phyloP scores from a whole-genome alignment of 2,797 vertebrate species.

The Fistularia tabacaria region DNA sequence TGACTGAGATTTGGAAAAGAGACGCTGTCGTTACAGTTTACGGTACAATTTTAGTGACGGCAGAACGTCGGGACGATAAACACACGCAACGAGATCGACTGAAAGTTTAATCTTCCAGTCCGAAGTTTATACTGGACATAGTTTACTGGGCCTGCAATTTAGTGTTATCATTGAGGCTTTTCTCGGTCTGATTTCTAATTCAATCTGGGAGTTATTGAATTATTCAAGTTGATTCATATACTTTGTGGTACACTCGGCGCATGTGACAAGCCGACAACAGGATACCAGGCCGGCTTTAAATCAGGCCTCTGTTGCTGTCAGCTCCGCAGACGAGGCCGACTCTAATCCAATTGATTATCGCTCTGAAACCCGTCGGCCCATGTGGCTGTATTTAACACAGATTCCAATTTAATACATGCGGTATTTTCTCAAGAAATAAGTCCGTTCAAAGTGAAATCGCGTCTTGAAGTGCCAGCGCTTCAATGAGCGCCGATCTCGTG shows the following conservation, averaged over 20 bases:
- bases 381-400: constrained; percentile 50
- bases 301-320: constrained; percentile 29
- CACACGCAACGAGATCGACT: neutral
- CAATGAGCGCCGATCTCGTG: constrained; percentile 10
- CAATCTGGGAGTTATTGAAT: constrained; percentile 43
- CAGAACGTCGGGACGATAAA: too few species aligned
- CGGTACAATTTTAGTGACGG: too few species aligned
- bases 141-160: constrained; percentile 14
- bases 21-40: too few species aligned
- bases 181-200: constrained; percentile 28
- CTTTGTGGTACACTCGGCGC: constrained; percentile 29
- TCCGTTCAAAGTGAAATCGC: constrained; percentile 49
- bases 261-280: constrained; percentile 45
- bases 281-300: constrained; percentile 15
- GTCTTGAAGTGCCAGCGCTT: constrained; percentile 33
- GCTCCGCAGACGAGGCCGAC: constrained; percentile 17
- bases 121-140: neutral
- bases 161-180: constrained; percentile 27
- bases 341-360: constrained; percentile 53
- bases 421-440: constrained; percentile 66
- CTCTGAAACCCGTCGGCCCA: constrained; percentile 37
- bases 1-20: too few species aligned
- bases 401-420: constrained; percentile 54
- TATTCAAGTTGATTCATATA: constrained; percentile 50
- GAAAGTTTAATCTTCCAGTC: neutral